Evolutionary conservation across 2,113 vertebrate genomes (phyloP).

Genomic region (Sakesphorus luctuosus): DNA sequence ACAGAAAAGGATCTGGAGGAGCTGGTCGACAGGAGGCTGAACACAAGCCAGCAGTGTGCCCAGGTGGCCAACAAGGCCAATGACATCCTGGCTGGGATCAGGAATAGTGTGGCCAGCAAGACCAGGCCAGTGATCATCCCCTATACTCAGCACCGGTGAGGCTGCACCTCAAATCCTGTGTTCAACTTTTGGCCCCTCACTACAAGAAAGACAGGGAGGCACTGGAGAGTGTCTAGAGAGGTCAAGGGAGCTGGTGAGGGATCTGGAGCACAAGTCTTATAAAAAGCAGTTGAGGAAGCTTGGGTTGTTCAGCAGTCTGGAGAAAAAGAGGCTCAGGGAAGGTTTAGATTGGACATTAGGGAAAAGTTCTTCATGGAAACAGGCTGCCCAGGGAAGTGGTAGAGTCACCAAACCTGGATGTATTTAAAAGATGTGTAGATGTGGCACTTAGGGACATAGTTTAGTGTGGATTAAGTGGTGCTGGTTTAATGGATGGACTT

Average conservation of each 20-base stretch:
- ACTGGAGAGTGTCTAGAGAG: neutral
- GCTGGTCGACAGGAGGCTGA: neutral
- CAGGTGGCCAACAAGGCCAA: fast-evolving
- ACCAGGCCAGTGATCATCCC: fast-evolving
- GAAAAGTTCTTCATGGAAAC: neutral
- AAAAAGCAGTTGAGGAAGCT: neutral
- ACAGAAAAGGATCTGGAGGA: neutral
- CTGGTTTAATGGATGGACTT: neutral
- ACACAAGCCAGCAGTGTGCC: neutral
- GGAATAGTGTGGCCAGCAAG: neutral
- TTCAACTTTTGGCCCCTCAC: neutral
- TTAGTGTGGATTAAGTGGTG: neutral
- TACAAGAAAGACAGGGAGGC: neutral
- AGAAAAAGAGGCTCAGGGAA: neutral
- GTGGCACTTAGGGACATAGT: neutral
- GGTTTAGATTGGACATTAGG: neutral
- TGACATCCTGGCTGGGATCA: neutral
- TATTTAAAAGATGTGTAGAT: neutral
- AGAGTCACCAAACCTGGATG: neutral
- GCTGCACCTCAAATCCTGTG: fast-evolving
- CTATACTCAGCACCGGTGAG: neutral
- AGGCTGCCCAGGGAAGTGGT: neutral
- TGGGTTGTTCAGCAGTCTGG: neutral
- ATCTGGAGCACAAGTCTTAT: neutral
- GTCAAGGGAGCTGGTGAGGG: neutral